Conservation (phyloP, 2,113 vertebrate genomes). For the Melanerpes aurifrons region DNA sequence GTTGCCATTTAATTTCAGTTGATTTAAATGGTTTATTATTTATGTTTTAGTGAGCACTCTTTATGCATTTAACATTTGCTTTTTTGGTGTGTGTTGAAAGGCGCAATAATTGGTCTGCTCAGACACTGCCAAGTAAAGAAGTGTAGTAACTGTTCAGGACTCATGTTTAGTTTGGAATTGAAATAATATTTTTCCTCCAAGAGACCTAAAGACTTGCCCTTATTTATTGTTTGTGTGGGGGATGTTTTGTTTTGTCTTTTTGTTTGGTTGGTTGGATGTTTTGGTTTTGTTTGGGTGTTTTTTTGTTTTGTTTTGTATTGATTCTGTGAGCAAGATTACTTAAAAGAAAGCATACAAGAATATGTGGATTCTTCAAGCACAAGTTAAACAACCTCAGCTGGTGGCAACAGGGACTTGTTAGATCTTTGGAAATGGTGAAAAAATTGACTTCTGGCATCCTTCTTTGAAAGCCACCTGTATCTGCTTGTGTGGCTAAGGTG, state of each 20-base stretch:
- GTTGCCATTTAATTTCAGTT: not conserved
- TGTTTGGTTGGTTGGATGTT: not conserved
- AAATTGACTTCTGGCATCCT: not conserved
- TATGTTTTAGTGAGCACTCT: not conserved
- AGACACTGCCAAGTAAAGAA: not conserved
- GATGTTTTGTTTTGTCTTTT: not conserved
- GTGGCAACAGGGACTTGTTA: accelerated
- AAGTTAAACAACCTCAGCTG: not conserved
- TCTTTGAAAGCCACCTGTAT: not conserved
- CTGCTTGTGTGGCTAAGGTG: accelerated
- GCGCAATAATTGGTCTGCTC: not conserved
- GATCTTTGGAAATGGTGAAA: not conserved
- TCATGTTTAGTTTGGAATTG: not conserved
- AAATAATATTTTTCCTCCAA: not conserved
- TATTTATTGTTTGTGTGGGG: not conserved
- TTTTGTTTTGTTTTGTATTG: not conserved
- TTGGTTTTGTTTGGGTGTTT: too few species aligned
- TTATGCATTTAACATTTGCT: not conserved
- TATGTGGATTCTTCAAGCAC: not conserved
- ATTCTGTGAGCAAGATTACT: not conserved
- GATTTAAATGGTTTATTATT: constrained; percentile 21
- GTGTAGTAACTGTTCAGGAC: not conserved
- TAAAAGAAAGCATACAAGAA: not conserved
- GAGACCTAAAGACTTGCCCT: not conserved
- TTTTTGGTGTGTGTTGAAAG: not conserved